Evolutionary conservation across 1,140 invertebrate genomes (phyloP).

Genomic region (Ips typographus): DNA sequence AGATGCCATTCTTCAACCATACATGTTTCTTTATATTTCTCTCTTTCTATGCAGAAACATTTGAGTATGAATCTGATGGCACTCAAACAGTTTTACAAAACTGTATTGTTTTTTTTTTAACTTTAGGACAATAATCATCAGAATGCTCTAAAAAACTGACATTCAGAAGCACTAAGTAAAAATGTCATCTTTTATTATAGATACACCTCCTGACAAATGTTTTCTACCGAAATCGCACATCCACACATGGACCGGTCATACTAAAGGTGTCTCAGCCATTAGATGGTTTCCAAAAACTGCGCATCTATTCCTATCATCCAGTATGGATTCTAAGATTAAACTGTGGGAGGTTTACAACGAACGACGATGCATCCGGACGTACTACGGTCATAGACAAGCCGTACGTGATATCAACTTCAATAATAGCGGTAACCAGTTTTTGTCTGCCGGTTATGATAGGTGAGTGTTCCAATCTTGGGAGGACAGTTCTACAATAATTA

Average conservation of each 20-base stretch:
- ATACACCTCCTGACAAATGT: slow-evolving; percentile 90
- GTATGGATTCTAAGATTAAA: slow-evolving; percentile 97
- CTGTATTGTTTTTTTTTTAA: no score
- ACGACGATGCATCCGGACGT: slow-evolving; percentile 90
- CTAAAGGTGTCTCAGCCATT: slow-evolving; percentile 95
- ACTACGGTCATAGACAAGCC: slow-evolving; percentile 95
- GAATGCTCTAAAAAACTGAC: no score
- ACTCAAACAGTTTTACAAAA: no score
- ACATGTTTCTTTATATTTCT: no score
- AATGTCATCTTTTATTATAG: slow-evolving; percentile 45
- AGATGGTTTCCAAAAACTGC: slow-evolving; percentile 94
- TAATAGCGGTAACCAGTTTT: slow-evolving; percentile 88
- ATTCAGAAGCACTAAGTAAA: no score
- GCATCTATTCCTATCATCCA: slow-evolving; percentile 91
- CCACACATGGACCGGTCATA: slow-evolving; percentile 94
- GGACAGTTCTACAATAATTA: neutral
- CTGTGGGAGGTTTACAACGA: slow-evolving; percentile 99
- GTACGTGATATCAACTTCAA: slow-evolving; percentile 97
- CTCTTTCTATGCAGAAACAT: no score
- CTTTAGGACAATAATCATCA: no score
- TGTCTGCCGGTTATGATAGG: slow-evolving; percentile 75
- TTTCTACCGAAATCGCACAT: slow-evolving; percentile 97
- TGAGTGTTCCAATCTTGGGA: slow-evolving; percentile 4
- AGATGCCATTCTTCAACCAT: no score
- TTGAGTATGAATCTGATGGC: no score